phyloP scores from a whole-genome alignment of 2,113 vertebrate species.

The Elanoides forficatus region DNA sequence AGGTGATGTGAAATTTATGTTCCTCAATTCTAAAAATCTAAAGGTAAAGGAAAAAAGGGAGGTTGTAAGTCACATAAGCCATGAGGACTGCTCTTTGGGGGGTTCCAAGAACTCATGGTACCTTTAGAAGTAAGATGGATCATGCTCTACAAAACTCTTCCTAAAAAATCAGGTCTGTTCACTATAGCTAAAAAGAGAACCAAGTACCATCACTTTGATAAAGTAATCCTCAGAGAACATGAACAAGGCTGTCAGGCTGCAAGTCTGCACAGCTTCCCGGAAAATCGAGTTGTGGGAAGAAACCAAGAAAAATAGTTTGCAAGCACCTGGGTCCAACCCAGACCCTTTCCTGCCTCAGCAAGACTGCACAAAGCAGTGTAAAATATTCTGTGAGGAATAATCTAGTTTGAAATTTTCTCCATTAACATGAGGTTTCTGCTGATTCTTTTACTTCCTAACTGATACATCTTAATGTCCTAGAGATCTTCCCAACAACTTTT shows the following conservation, averaged over 20 bases:
- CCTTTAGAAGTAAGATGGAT: neutral
- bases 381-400: neutral
- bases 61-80: neutral
- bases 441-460: neutral
- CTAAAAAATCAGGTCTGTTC: neutral
- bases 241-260: neutral
- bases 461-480: neutral
- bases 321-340: neutral
- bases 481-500: neutral
- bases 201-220: neutral
- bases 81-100: neutral
- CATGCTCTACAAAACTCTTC: neutral
- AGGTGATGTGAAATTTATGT: neutral
- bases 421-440: neutral
- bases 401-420: neutral
- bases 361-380: neutral
- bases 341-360: neutral
- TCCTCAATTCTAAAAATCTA: neutral
- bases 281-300: neutral
- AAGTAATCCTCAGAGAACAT: neutral
- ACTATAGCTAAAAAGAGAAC: neutral
- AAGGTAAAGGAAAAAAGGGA: neutral
- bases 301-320: neutral
- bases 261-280: neutral
- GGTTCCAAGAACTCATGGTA: neutral